These are phyloP conservation scores for Pyrochroa serraticornis DNA, from an alignment of 2,888 invertebrate species.

Conservation along the genomic window DNA sequence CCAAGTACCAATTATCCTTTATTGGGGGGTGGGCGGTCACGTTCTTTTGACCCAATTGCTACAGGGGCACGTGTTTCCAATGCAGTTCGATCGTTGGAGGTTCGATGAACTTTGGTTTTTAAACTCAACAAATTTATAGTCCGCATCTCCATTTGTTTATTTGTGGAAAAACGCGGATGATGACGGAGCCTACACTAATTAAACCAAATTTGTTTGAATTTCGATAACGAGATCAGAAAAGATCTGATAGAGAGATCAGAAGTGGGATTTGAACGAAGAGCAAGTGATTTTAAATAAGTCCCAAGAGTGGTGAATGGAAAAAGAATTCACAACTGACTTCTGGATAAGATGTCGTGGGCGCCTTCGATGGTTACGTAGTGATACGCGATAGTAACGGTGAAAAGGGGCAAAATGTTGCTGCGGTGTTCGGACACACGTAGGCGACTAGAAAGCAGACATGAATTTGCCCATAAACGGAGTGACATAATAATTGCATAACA, in stretches of 20 bases:
- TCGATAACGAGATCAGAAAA: background rate
- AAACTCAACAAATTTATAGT: slow-evolving; percentile 16
- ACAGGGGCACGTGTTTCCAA: background rate
- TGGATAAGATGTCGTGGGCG: too few species aligned
- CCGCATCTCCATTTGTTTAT: slow-evolving; percentile 10
- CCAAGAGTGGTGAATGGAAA: background rate
- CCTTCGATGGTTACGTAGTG: too few species aligned
- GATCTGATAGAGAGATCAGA: background rate
- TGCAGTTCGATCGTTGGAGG: background rate
- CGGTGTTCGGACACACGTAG: slow-evolving; percentile 18
- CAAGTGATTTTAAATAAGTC: background rate
- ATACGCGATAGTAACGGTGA: background rate
- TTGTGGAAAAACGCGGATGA: slow-evolving; percentile 8
- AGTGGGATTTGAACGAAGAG: background rate
- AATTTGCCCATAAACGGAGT: slow-evolving; percentile 35
- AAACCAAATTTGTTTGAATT: background rate
- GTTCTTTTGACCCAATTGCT: background rate
- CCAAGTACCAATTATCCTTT: too few species aligned
- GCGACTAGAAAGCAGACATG: slow-evolving; percentile 28
- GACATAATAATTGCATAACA: slow-evolving; percentile 38
- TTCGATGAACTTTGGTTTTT: slow-evolving; percentile 20
- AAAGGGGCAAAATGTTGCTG: slow-evolving; percentile 16
- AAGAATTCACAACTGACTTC: background rate
- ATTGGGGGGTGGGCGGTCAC: background rate
- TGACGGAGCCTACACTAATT: background rate